Evolutionary conservation across 2,888 invertebrate species (phyloP).

Genomic region (Malthinus flaveolus): DNA sequence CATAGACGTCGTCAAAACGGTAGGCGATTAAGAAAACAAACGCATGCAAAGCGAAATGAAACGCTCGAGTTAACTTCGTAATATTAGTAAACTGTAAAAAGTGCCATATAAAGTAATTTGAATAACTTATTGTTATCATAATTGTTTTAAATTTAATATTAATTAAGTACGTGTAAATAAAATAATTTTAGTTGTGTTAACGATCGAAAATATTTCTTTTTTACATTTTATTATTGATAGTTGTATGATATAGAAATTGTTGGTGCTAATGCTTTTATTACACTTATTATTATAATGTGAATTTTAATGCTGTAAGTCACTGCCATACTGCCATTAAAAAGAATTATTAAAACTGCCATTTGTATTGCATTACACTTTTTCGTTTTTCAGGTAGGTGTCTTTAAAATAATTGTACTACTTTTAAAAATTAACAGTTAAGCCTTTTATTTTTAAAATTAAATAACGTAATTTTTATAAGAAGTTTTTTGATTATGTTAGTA

Average conservation of each 20-base stretch:
- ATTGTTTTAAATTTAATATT: background rate
- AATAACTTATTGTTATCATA: background rate
- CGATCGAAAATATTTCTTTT: no score
- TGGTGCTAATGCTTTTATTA: conserved; percentile 9
- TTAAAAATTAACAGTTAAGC: background rate
- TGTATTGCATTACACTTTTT: conserved; percentile 4
- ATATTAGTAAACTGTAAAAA: conserved; percentile 2
- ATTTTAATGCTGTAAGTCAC: background rate
- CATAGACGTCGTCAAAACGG: conserved; percentile 8
- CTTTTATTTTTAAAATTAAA: background rate
- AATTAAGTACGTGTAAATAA: no score
- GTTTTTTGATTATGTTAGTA: no score
- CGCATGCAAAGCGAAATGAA: conserved; percentile 10
- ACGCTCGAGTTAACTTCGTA: background rate
- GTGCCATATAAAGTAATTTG: background rate
- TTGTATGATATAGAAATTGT: background rate
- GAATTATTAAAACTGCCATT: background rate
- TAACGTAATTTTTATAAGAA: no score
- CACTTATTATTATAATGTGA: conserved; percentile 2
- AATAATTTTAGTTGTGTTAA: no score
- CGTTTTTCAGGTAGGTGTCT: background rate
- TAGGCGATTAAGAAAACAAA: conserved; percentile 13
- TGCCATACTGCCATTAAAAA: conserved; percentile 2
- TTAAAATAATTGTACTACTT: background rate
- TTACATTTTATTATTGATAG: background rate